Conservation (phyloP, 2,888 invertebrate species). For the Dorcus hopei region DNA sequence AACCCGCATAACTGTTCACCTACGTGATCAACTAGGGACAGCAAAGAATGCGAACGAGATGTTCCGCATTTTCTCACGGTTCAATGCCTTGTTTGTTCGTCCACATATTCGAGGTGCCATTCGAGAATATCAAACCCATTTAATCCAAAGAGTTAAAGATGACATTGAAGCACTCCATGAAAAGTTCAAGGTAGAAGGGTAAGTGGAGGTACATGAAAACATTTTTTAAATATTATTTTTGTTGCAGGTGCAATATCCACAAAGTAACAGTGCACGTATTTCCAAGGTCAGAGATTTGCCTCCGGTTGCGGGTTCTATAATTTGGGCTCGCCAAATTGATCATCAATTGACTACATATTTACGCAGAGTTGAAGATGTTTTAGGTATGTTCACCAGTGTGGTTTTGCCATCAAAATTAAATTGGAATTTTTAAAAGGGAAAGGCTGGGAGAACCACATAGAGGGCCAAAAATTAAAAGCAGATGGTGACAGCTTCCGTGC, state of each 20-base stretch:
- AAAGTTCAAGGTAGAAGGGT: constrained; percentile 80
- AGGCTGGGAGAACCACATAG: constrained; percentile 99
- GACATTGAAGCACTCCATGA: constrained; percentile 97
- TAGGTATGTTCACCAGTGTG: constrained; percentile 57
- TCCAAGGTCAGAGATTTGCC: constrained; percentile 92
- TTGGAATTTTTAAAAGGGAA: constrained; percentile 59
- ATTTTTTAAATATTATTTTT: constrained; percentile 7
- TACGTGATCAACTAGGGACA: constrained; percentile 95
- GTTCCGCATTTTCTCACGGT: constrained; percentile 98
- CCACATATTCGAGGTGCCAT: constrained; percentile 99
- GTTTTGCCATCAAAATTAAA: background rate
- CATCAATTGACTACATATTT: constrained; percentile 94
- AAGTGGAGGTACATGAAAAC: background rate
- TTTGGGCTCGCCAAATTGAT: constrained; percentile 99
- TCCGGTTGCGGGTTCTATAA: constrained; percentile 95
- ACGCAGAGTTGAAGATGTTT: constrained; percentile 95
- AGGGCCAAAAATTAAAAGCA: constrained; percentile 95
- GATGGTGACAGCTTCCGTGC: constrained; percentile 97
- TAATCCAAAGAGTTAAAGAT: constrained; percentile 98
- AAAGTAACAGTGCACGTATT: constrained; percentile 89
- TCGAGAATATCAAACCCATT: constrained; percentile 97
- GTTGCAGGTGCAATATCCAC: constrained; percentile 83
- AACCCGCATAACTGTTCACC: constrained; percentile 93
- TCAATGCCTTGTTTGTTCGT: constrained; percentile 97
- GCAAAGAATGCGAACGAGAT: constrained; percentile 99